Evolutionary conservation across 2,888 invertebrate species (phyloP).

Genomic region (Idaea dimidiata): DNA sequence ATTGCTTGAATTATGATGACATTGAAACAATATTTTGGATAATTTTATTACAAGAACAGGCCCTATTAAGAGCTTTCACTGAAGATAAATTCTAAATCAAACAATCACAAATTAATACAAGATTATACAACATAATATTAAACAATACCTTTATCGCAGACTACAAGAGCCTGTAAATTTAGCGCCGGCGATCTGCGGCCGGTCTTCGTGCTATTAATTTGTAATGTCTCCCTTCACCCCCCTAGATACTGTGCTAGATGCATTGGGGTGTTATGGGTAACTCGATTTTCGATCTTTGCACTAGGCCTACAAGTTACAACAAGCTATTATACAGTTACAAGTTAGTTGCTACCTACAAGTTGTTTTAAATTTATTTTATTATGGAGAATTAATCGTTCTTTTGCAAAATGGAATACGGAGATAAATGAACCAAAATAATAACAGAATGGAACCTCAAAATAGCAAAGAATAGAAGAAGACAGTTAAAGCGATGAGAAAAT

Average conservation of each 20-base stretch:
- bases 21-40: no score
- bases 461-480: no score
- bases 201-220: slow-evolving; percentile 81
- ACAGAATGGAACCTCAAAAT: no score
- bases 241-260: slow-evolving; percentile 50
- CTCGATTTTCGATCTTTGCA: slow-evolving; percentile 8
- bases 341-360: no score
- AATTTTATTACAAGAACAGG: no score
- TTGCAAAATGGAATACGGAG: no score
- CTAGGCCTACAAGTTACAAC: neutral
- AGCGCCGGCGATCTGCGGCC: slow-evolving; percentile 75
- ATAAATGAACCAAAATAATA: no score
- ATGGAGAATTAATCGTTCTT: no score
- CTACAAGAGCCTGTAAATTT: slow-evolving; percentile 77
- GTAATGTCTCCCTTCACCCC: slow-evolving; percentile 69
- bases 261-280: slow-evolving; percentile 33
- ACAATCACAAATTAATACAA: neutral
- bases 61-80: neutral
- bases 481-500: no score
- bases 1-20: no score
- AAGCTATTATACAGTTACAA: no score
- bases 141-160: slow-evolving; percentile 50
- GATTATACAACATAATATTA: slow-evolving; percentile 22
- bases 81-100: neutral
- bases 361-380: no score